Percentiles rank a stretch among this genome's conserved stretches.
Conservation (phyloP, 2,888 invertebrate species). For the Deilephila elpenor region DNA sequence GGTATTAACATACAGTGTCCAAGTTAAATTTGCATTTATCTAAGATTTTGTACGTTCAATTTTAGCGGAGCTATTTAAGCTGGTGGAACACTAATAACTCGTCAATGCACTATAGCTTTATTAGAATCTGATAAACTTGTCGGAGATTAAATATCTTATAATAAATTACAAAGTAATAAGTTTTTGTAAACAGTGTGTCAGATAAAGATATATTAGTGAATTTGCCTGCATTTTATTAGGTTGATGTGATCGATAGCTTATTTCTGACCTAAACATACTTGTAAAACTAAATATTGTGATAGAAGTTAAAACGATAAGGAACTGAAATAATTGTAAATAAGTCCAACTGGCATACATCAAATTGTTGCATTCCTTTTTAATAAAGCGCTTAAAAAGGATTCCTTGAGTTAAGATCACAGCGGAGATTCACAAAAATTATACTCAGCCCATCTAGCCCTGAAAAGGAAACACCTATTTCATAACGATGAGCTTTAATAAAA, state of each 20-base stretch:
- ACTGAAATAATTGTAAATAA: no score
- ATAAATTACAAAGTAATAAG: conserved; percentile 32
- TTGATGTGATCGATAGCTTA: neutral
- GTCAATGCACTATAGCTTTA: conserved; percentile 9
- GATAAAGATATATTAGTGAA: neutral
- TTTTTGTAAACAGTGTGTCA: neutral
- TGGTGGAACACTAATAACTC: neutral
- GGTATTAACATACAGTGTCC: neutral
- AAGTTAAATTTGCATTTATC: conserved; percentile 18
- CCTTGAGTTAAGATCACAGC: no score
- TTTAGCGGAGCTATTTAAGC: neutral
- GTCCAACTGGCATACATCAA: no score
- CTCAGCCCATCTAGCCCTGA: no score
- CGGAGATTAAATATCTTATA: conserved; percentile 21
- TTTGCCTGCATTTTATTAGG: neutral
- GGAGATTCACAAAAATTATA: no score
- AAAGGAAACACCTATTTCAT: no score
- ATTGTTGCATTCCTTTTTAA: no score
- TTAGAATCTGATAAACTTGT: conserved; percentile 4
- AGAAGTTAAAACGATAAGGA: no score
- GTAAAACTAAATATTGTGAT: no score
- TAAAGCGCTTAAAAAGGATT: no score
- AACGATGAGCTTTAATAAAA: neutral
- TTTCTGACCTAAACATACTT: no score
- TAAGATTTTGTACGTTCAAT: neutral